Conservation (phyloP, 2,888 invertebrate genomes). For the Eristalinus aeneus region DNA sequence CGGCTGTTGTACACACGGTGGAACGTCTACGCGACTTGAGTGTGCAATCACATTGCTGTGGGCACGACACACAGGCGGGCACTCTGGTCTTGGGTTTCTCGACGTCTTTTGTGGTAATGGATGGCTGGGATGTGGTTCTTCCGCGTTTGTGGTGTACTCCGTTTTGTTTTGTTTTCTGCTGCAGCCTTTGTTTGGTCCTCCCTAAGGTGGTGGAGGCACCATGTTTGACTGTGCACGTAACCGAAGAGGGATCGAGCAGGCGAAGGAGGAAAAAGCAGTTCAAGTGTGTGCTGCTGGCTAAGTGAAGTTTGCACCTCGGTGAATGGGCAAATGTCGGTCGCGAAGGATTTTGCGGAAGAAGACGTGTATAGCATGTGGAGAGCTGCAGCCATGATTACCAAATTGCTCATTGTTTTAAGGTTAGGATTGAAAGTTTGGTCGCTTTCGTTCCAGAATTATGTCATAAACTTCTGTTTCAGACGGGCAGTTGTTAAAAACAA, state of each 20-base stretch:
- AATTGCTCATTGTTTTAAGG: neutral
- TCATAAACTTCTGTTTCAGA: too few relatives aligned
- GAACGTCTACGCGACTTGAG: slow-evolving; percentile 43
- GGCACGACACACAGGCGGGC: neutral
- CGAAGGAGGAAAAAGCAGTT: neutral
- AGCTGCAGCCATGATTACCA: neutral
- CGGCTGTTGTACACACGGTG: slow-evolving; percentile 5
- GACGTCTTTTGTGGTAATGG: slow-evolving; percentile 56
- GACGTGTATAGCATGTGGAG: neutral
- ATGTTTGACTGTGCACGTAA: neutral
- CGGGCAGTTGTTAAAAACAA: too few relatives aligned
- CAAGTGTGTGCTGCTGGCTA: neutral
- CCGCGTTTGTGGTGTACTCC: slow-evolving; percentile 28
- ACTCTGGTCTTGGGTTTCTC: slow-evolving; percentile 23
- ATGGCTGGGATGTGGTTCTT: slow-evolving; percentile 46
- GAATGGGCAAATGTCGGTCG: neutral
- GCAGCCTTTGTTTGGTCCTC: neutral
- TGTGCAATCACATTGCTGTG: slow-evolving; percentile 35
- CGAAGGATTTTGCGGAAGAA: neutral
- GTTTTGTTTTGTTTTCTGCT: neutral
- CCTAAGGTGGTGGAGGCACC: neutral
- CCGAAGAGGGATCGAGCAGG: neutral
- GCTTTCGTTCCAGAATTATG: too few relatives aligned
- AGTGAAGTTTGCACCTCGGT: neutral
- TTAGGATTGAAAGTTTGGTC: too few relatives aligned